A percentile compares a stretch with the other conserved stretches of the same genome.
phyloP scores from a whole-genome alignment of 2,113 vertebrate genomes.

The Carassius auratus region DNA sequence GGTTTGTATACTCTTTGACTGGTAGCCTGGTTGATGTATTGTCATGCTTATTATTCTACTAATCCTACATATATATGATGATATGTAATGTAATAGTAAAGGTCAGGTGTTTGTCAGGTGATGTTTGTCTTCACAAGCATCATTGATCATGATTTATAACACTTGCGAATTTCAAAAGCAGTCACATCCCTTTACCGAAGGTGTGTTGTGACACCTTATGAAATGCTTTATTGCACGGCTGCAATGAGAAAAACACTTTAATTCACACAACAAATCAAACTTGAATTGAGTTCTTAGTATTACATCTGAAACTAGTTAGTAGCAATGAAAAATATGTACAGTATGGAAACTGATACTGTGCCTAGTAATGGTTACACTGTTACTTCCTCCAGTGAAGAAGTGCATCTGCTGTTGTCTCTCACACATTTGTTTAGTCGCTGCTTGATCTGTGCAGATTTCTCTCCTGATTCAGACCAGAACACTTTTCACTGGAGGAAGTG shows the following conservation, averaged over 20 bases:
- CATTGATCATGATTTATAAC: not conserved
- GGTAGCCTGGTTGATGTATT: not conserved
- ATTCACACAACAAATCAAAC: constrained; percentile 17
- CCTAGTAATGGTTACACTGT: no score
- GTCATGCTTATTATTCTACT: not conserved
- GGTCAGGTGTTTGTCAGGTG: not conserved
- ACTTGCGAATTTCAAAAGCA: not conserved
- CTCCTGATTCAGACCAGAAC: no score
- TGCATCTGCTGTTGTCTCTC: no score
- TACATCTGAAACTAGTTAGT: not conserved
- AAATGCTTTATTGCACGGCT: not conserved
- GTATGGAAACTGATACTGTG: not conserved
- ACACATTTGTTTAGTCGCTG: no score
- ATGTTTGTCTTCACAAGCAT: not conserved
- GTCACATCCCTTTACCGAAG: not conserved
- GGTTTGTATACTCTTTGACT: no score
- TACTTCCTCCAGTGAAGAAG: no score
- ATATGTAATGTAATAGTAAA: not conserved
- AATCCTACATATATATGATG: not conserved
- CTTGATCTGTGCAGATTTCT: no score
- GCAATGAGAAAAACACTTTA: not conserved
- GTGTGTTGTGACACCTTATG: not conserved
- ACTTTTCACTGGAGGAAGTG: no score
- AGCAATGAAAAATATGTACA: not conserved
- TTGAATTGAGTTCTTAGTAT: not conserved